Conservation (phyloP, 2,113 vertebrate genomes). For the Nesogale talazaci region DNA sequence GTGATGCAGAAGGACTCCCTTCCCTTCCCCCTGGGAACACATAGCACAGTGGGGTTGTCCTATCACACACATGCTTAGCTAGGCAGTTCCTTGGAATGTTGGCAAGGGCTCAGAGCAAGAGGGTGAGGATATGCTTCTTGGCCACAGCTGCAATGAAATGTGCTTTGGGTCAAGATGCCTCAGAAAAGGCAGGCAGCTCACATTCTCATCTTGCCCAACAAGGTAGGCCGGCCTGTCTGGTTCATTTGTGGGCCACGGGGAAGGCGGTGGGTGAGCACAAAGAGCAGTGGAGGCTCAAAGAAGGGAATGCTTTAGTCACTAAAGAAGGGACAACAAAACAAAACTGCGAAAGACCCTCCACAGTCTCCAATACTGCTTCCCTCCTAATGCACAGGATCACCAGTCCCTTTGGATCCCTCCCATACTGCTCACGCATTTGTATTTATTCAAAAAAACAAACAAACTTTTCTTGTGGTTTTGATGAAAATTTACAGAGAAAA, state of each 20-base stretch:
- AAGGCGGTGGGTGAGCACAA: neutral
- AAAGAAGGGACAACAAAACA: too few species aligned
- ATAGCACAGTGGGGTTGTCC: neutral
- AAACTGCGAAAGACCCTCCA: neutral
- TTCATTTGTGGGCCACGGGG: neutral
- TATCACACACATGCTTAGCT: neutral
- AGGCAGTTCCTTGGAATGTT: neutral
- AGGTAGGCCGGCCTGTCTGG: neutral
- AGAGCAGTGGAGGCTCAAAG: neutral
- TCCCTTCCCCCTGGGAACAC: neutral
- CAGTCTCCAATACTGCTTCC: neutral
- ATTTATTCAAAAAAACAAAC: neutral
- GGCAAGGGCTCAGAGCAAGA: neutral
- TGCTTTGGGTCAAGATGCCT: neutral
- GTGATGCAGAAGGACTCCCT: neutral
- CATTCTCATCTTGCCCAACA: neutral
- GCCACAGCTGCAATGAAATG: neutral
- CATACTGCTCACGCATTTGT: neutral
- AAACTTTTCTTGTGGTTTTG: too few species aligned
- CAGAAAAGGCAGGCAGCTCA: neutral
- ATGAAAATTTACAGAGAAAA: too few species aligned
- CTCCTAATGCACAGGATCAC: accelerated
- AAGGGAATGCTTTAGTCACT: neutral
- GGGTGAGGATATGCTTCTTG: neutral
- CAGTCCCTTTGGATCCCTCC: neutral